Base-by-base conservation (phyloP, 2,113 vertebrate species). In the Naja naja region DNA sequence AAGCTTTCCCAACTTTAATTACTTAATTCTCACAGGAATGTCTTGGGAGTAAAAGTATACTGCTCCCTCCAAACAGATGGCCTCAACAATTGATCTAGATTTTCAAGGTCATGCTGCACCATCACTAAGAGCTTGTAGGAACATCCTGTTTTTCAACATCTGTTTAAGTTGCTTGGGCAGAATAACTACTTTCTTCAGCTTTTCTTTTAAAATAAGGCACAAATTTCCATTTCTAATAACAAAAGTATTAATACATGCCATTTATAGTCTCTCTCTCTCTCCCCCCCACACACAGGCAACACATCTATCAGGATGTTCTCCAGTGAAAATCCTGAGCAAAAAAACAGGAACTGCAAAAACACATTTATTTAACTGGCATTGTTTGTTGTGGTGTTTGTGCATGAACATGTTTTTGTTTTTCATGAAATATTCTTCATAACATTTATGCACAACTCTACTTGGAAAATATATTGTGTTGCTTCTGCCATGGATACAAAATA, bases 391-490 rank as follows among this genome's bases (percentile, higher is more conserved):
- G 16, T 20, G 25, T 55, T 87, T n/a, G 14, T 47, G 9, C 23
- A 91, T 3, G 90, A 54, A 30, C n/a, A 9, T 25, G 20, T 34
- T 74, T 45, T 54, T 39, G 30, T 18, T 25, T 43, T 85, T 56
- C 16, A 10, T 56, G 34, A 25, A 30, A 92, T 69, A 94, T 90
- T 96, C 89, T 93, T 96, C 95, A 85, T 88, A 94, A 96, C 96
- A 96, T 96, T 94, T 94, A 94, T 95, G 96, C 94, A 96, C 95
- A 95, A 93, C 94, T 96, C 95, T 96, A 92, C 95, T 94, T 0
- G 12, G 95, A 93, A 97, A 97, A 94, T 95, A 95, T 22, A 94
- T 92, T 96, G 94, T 86, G 94, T 93, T 1, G 91, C 53, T 52
- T 88, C 94, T 93, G 95, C 94, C 94, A 94, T 49, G 93, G 95